These are phyloP conservation scores for Synaphobranchus kaupii DNA, from an alignment of 2,797 vertebrate genomes.

Conservation along the genomic window DNA sequence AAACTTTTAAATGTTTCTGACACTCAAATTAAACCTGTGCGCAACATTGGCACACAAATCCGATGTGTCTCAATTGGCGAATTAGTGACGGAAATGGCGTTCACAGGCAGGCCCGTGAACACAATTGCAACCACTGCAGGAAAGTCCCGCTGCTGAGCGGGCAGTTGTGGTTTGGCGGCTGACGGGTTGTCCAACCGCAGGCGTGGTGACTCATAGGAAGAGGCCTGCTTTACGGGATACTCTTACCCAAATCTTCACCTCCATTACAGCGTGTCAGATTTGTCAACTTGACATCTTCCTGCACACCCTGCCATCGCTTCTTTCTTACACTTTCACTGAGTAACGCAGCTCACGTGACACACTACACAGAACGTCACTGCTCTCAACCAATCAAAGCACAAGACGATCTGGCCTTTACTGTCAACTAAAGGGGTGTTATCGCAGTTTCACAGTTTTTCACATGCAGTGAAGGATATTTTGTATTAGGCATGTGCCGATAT, in stretches of 20 bases:
- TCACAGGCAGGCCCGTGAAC: not conserved
- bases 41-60: not conserved
- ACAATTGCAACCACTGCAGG: conserved; percentile 12
- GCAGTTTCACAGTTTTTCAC: too few species aligned
- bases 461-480: not conserved
- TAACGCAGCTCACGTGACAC: not conserved
- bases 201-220: conserved; percentile 38
- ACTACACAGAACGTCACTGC: not conserved
- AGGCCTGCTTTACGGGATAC: conserved; percentile 17
- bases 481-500: too few species aligned
- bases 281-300: not conserved
- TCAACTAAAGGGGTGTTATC: not conserved
- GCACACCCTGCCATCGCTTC: not conserved
- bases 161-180: conserved; percentile 19
- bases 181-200: conserved; percentile 32
- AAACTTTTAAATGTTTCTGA: not conserved
- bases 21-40: not conserved
- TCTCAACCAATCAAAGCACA: not conserved
- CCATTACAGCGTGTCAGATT: conserved; percentile 34
- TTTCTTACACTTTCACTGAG: not conserved
- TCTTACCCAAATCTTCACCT: conserved; percentile 22
- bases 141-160: not conserved
- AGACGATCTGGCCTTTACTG: not conserved
- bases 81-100: not conserved
- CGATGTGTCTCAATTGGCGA: not conserved